Evolutionary conservation across 1,140 invertebrate genomes (phyloP).

Genomic region (Nasonia longicornis): DNA sequence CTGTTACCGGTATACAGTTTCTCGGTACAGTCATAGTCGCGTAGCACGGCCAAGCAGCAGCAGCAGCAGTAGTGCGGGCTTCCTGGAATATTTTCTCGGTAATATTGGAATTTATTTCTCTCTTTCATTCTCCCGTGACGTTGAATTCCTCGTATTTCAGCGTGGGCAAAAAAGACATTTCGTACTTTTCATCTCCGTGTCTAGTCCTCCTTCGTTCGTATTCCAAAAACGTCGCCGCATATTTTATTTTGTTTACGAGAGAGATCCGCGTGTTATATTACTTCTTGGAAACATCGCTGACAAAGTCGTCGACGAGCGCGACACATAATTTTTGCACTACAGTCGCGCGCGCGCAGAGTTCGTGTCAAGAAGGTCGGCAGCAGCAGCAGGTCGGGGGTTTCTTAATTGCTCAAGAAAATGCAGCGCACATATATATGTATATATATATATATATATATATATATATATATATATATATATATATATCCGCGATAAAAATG

Average conservation of each 20-base stretch:
- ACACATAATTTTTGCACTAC: background rate
- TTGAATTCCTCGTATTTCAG: no score
- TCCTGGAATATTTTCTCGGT: background rate
- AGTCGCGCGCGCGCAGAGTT: background rate
- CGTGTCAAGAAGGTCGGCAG: background rate
- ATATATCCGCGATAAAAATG: background rate
- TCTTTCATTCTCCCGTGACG: background rate
- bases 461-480: no score
- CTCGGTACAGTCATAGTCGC: background rate
- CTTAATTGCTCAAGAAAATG: background rate
- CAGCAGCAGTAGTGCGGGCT: background rate
- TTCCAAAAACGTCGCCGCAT: background rate
- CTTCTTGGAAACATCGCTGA: background rate
- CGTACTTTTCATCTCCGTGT: background rate
- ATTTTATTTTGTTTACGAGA: background rate
- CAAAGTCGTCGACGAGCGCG: background rate
- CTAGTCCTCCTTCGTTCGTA: background rate
- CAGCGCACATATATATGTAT: background rate
- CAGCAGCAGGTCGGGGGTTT: background rate
- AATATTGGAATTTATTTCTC: conserved; percentile 11
- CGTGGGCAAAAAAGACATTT: no score
- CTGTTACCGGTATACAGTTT: background rate
- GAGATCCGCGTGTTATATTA: background rate
- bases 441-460: no score
- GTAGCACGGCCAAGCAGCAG: no score